Evolutionary conservation across 2,113 vertebrate species (phyloP).

Genomic region (Urocynchramus pylzowi): DNA sequence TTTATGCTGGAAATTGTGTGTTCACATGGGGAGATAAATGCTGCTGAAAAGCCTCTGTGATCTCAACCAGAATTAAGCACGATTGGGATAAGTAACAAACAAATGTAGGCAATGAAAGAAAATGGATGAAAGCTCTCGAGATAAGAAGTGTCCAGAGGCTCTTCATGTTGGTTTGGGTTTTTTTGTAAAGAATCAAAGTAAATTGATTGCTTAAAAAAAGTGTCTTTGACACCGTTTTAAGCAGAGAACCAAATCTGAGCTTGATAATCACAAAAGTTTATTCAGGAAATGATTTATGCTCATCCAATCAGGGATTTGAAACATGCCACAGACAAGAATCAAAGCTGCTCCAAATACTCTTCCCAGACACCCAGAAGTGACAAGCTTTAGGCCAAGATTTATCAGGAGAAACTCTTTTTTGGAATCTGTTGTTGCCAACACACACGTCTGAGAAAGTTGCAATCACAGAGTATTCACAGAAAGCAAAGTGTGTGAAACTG

Average conservation of each 20-base stretch:
- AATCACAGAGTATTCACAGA: neutral
- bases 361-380: conserved; percentile 17
- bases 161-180: neutral
- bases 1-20: neutral
- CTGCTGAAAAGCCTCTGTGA: neutral
- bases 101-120: neutral
- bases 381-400: conserved; percentile 3
- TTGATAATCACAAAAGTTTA: neutral
- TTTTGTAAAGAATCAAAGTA: neutral
- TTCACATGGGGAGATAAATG: neutral
- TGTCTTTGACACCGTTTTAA: neutral
- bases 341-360: conserved; percentile 32
- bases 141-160: neutral
- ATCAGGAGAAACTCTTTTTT: neutral
- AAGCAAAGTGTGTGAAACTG: neutral
- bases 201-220: neutral
- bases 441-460: neutral
- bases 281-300: neutral
- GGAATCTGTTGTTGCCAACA: neutral
- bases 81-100: neutral
- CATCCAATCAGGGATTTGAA: conserved; percentile 26
- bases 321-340: neutral
- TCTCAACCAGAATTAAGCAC: neutral
- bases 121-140: neutral
- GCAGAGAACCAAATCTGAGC: neutral